Conservation (phyloP, 2,888 invertebrate genomes). For the Protophormia terraenovae region DNA sequence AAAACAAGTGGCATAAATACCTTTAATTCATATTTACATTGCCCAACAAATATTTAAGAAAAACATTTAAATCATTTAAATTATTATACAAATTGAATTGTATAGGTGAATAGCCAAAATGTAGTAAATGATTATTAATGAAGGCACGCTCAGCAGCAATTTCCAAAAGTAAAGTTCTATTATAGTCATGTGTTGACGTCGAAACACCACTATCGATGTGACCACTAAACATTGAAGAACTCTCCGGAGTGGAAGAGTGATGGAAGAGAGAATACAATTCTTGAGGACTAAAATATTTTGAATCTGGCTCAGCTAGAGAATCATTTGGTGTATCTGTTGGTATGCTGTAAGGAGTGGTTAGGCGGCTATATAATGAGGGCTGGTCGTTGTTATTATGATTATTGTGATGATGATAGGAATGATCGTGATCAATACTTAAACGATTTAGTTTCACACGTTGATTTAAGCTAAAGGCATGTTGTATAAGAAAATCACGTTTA, state of each 20-base stretch:
- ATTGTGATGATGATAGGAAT: not conserved
- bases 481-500: constrained; percentile 29
- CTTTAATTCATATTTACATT: constrained; percentile 14
- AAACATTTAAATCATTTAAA: constrained; percentile 55
- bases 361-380: not conserved
- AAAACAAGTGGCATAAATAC: too few relatives aligned
- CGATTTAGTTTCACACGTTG: constrained; percentile 7
- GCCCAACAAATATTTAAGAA: constrained; percentile 62
- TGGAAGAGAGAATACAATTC: constrained; percentile 23
- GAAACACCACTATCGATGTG: constrained; percentile 54
- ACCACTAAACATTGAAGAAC: not conserved
- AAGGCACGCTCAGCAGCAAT: constrained; percentile 65
- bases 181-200: constrained; percentile 2
- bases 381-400: not conserved
- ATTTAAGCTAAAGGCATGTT: constrained; percentile 49
- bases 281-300: constrained; percentile 35
- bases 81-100: constrained; percentile 63
- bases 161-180: constrained; percentile 37
- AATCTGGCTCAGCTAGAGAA: not conserved
- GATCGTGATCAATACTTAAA: constrained; percentile 5
- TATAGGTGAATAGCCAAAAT: constrained; percentile 59
- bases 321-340: not conserved
- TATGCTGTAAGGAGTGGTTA: not conserved
- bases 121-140: constrained; percentile 60
- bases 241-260: not conserved